These are phyloP conservation scores for Tetheella fluctuosa DNA, from an alignment of 2,888 invertebrate species.

Conservation along the genomic window DNA sequence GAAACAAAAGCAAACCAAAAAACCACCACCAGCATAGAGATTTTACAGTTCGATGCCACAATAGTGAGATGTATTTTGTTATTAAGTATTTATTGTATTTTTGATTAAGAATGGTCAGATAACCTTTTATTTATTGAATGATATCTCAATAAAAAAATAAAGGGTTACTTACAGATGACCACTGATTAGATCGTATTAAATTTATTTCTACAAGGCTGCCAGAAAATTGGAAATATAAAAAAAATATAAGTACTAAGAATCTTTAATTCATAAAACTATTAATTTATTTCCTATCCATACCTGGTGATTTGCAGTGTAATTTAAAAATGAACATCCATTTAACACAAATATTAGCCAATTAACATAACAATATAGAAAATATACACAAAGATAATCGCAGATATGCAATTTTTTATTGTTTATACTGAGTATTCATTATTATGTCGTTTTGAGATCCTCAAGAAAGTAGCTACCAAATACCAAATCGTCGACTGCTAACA, in stretches of 20 bases:
- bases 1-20: conserved; percentile 31
- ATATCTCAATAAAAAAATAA: too few species aligned
- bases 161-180: too few species aligned
- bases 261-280: conserved; percentile 4
- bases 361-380: neutral
- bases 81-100: conserved; percentile 5
- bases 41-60: conserved; percentile 10
- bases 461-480: conserved; percentile 3
- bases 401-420: neutral
- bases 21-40: conserved; percentile 27
- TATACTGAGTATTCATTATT: neutral
- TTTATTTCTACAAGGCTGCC: too few species aligned
- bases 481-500: neutral
- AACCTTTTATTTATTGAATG: too few species aligned
- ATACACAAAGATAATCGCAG: neutral
- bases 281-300: neutral
- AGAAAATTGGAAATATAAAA: too few species aligned
- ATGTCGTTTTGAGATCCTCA: neutral
- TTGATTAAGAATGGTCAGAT: neutral
- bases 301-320: neutral
- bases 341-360: neutral
- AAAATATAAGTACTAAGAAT: neutral
- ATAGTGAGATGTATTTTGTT: conserved; percentile 5
- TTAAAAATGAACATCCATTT: neutral
- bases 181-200: too few species aligned